Evolutionary conservation across 2,888 invertebrate genomes (phyloP).

Genomic region (Mesoligia furuncula): DNA sequence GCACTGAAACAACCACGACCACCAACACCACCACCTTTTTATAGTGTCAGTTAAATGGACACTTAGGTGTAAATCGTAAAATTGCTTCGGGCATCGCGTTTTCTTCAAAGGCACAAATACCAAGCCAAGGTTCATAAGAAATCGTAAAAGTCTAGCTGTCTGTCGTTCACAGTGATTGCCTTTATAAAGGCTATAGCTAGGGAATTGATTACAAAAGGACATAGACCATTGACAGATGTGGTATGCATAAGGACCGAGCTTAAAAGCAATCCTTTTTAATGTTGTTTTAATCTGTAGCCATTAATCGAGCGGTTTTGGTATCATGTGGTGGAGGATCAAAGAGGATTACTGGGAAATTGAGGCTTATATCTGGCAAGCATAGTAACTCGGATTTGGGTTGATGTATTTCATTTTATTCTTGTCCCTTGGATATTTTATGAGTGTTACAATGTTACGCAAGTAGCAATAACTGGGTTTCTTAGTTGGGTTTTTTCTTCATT

Average conservation of each 20-base stretch:
- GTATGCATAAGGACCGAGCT: conserved; percentile 29
- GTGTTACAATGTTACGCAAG: not conserved
- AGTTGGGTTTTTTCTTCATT: not conserved
- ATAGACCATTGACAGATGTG: conserved; percentile 44
- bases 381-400: conserved; percentile 10
- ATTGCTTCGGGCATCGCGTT: conserved; percentile 57
- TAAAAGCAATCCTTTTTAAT: conserved; percentile 51
- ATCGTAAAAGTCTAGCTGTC: conserved; percentile 67
- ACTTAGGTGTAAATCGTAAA: conserved; percentile 71
- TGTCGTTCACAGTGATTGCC: conserved; percentile 49
- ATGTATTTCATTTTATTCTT: conserved; percentile 13
- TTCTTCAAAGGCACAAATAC: conserved; percentile 62
- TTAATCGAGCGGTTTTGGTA: conserved; percentile 65
- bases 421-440: conserved; percentile 9
- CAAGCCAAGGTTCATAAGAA: conserved; percentile 63
- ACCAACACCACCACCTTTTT: conserved; percentile 56
- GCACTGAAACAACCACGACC: not conserved
- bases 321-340: conserved; percentile 64
- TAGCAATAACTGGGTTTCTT: not conserved
- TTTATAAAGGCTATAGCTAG: conserved; percentile 25
- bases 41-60: conserved; percentile 64
- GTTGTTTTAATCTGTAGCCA: conserved; percentile 56
- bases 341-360: conserved; percentile 51
- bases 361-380: conserved; percentile 19
- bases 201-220: conserved; percentile 46